Base-by-base conservation (phyloP, 2,113 vertebrate genomes). In the Strix aluco region DNA sequence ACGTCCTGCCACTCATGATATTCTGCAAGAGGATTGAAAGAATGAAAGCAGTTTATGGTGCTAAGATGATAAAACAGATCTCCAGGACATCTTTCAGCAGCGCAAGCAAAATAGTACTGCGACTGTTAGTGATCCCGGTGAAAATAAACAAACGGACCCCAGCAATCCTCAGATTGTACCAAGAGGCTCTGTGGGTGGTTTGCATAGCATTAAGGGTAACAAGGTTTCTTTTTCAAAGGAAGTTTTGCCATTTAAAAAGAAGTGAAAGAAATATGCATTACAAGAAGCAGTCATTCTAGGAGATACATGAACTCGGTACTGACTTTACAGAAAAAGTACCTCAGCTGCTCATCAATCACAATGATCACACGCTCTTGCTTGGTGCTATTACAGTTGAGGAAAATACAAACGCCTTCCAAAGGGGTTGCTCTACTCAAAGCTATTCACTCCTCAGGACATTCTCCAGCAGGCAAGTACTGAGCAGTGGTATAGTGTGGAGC, bases 141-240 rank as follows among this genome's bases (percentile, higher is more conserved):
- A 94, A 96, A 90, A 95, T 63, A 97, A 97, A 97, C 92, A 92
- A 71, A 59, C 9, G 18, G 85, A 96, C 49, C 85, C 70, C 88
- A 70, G 94, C 77, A 32, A 19, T 2, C 19, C 91, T 46, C 69
- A 19, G 73, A 54, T 29, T 85, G 91, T 14, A 61, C 9, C 58
- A 17, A 80, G 73, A 81, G 83, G 92, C 95, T 92, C 91, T 8
- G 78, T 95, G 96, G 92, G 97, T 97, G 97, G 96, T 49, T 97
- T 63, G 87, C 84, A 83, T 58, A 70, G 95, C 81, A 86, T 77
- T 77, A 36, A 73, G 81, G 74, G 83, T 27, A 90, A 89, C 42
- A 44, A 69, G 66, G 89, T 73, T 82, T 86, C 84, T 85, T 92
- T 90, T 90, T 90, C 91, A 91, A 92, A 92, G 81, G 49, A 49